Base-by-base conservation (phyloP, 2,888 invertebrate species). In the Rhingia rostrata region DNA sequence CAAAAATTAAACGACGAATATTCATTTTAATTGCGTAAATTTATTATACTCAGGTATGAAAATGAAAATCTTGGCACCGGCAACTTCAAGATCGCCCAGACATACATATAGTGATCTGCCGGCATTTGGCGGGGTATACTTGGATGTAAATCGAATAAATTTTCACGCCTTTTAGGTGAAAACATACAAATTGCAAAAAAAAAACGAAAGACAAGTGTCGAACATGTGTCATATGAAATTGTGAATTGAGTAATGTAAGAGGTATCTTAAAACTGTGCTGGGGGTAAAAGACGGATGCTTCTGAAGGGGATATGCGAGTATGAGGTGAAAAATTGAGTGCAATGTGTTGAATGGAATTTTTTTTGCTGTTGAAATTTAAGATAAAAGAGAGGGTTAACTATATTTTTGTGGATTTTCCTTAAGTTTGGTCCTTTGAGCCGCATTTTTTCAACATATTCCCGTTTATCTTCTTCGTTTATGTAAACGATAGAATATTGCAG, bases 1-100 rank as follows among this genome's bases (percentile, higher is more conserved):
- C 22, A 22, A 22, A 63, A 80, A 75, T 67, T 84, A 75, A 80
- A 84, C 70, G 69, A 47, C 43, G 33, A 70, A 79, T 69, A 84
- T 84, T 70, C 53, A 61, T 80, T 80, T 84, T 80, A 84, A 84
- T 84, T 84, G 80, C 66, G 74, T 70, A 61, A 75, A 84, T 84
- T 84, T 80, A 80, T 84, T 61, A 72, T 35, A 70, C 58, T 35
- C 80, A 84, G 84, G 84, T 84, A 84, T 70, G 84, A 80, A 70
- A 53, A 70, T 54, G 45, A 72, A 72, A 77, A 80, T 49, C 60
- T 84, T 84, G 84, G 80, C 84, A 84, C 37, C 78, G 54, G 10
- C 61, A 35, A 60, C n/a, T 56, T 39, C 12, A n/a, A 54, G 51
- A 70, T 35, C 12, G 35, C 3, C 66, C 64, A 73, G 66, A 70